Evolutionary conservation across 2,113 vertebrate species (phyloP), one percentile per base, ranked within the genome.

Genomic region (Rhinichthys klamathensis): DNA sequence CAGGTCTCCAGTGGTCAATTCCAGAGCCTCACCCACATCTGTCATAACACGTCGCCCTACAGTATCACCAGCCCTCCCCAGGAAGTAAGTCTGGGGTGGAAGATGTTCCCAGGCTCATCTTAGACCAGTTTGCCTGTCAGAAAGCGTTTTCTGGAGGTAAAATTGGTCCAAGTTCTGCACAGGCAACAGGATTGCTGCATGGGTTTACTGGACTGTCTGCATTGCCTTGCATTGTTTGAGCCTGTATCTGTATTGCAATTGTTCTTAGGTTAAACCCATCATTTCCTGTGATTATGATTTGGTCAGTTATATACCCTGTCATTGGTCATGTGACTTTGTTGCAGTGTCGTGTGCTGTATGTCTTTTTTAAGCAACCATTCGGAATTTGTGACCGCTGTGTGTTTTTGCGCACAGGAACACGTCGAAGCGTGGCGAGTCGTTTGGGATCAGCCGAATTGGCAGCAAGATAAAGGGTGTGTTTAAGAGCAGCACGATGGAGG

Each of bases 381-480:
- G 2, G 12, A 23, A 23, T 80, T 65, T 67, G 58, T 32, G 54
- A 35, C 38, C 27, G 60, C 51, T 35, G 3, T 75, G 60, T 85
- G 69, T 70, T 70, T 82, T 16, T 89, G 35, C 4, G 27, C 38
- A 63, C 85, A 99, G 98, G 90, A 97, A 94, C 89, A 85, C 93
- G 1, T 95, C 95, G 2, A 98, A 96, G 87, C 97, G 97, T 80
- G 97, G 97, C 44, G 98, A 99, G 89, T 92, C 97, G 0, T 99
- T 96, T 67, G 97, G 96, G 38, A 99, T 99, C 93, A 96, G 96
- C 92, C 95, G 94, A 85, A 96, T 99, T 65, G 97, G 98, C 77
- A 99, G 96, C 89, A 98, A 94, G 92, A 96, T 99, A 88, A 99
- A 99, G 93, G 97, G 97, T 0, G 98, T 99, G 4, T 99, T 99